A percentile compares a stretch with the other conserved stretches of the same genome.
phyloP scores from a whole-genome alignment of 1,140 invertebrate species.

The Geopemphigus sp. region DNA sequence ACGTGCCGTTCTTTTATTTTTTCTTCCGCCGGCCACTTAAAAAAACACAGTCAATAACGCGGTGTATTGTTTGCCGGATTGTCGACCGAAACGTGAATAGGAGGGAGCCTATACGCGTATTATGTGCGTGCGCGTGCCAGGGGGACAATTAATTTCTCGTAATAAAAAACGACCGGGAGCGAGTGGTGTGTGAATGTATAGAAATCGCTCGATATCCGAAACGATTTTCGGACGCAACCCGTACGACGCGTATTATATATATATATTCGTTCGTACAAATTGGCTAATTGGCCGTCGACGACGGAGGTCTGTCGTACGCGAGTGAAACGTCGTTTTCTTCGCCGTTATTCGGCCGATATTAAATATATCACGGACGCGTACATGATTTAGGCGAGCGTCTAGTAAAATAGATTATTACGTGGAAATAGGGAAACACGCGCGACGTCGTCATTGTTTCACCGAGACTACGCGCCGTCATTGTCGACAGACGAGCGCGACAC shows the following conservation, averaged over 20 bases:
- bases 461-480: neutral
- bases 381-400: no score
- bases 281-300: no score
- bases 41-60: constrained; percentile 36
- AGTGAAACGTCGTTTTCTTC: no score
- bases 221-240: neutral
- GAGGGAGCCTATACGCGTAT: neutral
- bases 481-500: constrained; percentile 34
- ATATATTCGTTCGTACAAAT: no score
- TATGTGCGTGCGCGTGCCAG: neutral
- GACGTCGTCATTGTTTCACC: neutral
- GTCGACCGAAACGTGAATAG: neutral
- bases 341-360: neutral
- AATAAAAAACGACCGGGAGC: neutral
- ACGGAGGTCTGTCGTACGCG: no score
- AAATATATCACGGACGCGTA: no score
- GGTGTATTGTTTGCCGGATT: neutral
- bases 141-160: constrained; percentile 12
- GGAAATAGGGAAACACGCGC: neutral
- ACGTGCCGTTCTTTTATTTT: constrained; percentile 40
- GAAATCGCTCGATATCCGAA: neutral
- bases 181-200: constrained; percentile 15
- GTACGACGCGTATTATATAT: neutral
- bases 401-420: neutral
- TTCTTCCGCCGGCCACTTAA: constrained; percentile 27